A percentile compares a stretch with the other conserved stretches of the same genome.
Conservation (phyloP, 2,797 vertebrate species). For the Chelon auratus region DNA sequence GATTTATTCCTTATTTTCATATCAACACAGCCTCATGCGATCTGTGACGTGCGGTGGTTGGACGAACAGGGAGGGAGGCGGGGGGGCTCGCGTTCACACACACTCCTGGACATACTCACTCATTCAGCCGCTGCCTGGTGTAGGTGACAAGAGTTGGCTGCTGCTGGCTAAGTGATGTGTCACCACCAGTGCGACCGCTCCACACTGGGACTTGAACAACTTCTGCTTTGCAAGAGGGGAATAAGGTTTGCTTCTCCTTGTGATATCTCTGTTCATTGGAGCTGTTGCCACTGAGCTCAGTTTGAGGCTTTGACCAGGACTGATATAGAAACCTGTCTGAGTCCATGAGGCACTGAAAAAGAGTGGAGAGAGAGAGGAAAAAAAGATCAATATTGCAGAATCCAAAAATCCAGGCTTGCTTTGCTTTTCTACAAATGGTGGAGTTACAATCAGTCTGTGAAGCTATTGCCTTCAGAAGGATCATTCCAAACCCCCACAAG, state of each 20-base stretch:
- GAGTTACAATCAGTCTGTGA: conserved; percentile 44
- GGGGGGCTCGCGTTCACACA: conserved; percentile 21
- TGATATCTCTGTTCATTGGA: conserved; percentile 35
- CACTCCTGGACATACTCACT: conserved; percentile 49
- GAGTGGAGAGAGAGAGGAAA: conserved; percentile 17
- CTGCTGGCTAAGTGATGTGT: conserved; percentile 63
- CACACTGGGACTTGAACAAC: conserved; percentile 42
- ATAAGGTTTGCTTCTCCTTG: conserved; percentile 33
- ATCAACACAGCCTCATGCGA: conserved; percentile 71
- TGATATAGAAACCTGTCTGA: conserved; percentile 55
- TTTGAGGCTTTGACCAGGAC: conserved; percentile 50
- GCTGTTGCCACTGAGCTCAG: conserved; percentile 42
- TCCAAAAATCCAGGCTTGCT: conserved; percentile 51
- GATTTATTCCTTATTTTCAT: conserved; percentile 82
- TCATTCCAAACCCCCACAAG: conserved; percentile 40
- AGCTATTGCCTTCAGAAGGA: conserved; percentile 41
- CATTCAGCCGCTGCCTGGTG: conserved; percentile 52
- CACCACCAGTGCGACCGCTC: conserved; percentile 52
- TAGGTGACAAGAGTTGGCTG: conserved; percentile 56
- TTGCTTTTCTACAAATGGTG: conserved; percentile 46
- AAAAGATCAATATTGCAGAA: conserved; percentile 60
- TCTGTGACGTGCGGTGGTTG: conserved; percentile 59
- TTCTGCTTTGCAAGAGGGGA: conserved; percentile 45
- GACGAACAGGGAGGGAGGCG: conserved; percentile 40
- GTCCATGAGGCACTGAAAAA: conserved; percentile 47